Evolutionary conservation across 2,888 invertebrate genomes (phyloP).

Genomic region (Uropetala carovei): DNA sequence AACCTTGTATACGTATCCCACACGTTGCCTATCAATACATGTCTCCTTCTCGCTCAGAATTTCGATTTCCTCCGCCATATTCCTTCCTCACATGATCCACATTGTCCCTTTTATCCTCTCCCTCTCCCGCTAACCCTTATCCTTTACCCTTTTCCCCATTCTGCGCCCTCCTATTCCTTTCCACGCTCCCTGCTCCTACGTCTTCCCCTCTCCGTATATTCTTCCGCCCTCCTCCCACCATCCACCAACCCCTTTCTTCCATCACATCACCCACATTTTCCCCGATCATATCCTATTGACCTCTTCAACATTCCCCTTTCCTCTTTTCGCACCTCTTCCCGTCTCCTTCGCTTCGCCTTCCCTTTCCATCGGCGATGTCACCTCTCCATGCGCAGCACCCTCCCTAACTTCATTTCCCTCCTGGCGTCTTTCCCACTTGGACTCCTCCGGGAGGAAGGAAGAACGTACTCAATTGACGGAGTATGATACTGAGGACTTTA

Average conservation of each 20-base stretch:
- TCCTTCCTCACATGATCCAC: neutral
- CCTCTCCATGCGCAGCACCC: too few relatives aligned
- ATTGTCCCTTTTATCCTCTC: neutral
- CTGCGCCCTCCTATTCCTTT: neutral
- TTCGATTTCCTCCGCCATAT: neutral
- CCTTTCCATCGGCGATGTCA: too few relatives aligned
- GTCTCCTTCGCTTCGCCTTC: neutral
- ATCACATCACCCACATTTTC: neutral
- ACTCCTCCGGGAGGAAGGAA: neutral
- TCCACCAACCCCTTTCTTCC: too few relatives aligned
- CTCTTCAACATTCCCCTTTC: neutral
- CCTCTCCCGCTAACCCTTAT: neutral
- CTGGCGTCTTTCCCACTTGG: conserved; percentile 2
- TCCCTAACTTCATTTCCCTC: neutral
- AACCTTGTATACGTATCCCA: too few relatives aligned
- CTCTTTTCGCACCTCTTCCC: neutral
- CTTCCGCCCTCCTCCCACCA: too few relatives aligned
- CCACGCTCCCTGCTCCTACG: too few relatives aligned
- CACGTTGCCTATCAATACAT: neutral
- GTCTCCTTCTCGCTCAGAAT: neutral
- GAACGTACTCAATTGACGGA: neutral
- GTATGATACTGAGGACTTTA: neutral
- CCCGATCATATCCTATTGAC: neutral
- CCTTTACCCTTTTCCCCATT: neutral
- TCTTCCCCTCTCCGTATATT: too few relatives aligned